Evolutionary conservation across 2,797 vertebrate genomes (phyloP).

Genomic region (Pseudotriccus pelzelni): DNA sequence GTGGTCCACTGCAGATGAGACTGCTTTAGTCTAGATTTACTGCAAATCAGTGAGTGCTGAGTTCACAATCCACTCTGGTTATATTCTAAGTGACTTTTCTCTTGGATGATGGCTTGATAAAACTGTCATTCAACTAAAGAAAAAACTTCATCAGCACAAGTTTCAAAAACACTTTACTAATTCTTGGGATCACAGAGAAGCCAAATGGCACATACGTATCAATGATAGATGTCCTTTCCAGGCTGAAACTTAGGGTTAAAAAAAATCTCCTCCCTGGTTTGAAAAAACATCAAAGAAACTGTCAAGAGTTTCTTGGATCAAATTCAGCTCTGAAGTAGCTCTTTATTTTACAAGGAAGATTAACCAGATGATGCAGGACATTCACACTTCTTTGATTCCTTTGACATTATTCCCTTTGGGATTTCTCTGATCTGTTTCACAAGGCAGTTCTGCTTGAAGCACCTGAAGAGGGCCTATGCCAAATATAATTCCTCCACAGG

Average conservation of each 20-base stretch:
- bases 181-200: background rate
- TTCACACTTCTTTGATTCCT: constrained; percentile 4
- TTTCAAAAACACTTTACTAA: background rate
- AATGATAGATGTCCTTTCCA: background rate
- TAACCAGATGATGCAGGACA: constrained; percentile 47
- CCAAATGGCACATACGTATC: background rate
- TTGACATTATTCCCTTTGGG: constrained; percentile 11
- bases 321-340: constrained; percentile 5
- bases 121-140: background rate
- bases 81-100: background rate
- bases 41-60: constrained; percentile 33
- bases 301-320: constrained; percentile 18
- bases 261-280: background rate
- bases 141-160: background rate
- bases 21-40: constrained; percentile 49
- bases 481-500: constrained; percentile 12
- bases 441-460: background rate
- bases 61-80: constrained; percentile 15
- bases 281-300: constrained; percentile 38
- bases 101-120: constrained; percentile 16
- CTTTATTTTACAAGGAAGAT: constrained; percentile 37
- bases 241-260: background rate
- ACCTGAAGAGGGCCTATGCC: background rate
- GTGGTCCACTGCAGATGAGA: background rate
- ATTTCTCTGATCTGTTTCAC: constrained; percentile 14